Evolutionary conservation across 2,888 invertebrate genomes (phyloP).

Genomic region (Cryptocheilus praepositus): DNA sequence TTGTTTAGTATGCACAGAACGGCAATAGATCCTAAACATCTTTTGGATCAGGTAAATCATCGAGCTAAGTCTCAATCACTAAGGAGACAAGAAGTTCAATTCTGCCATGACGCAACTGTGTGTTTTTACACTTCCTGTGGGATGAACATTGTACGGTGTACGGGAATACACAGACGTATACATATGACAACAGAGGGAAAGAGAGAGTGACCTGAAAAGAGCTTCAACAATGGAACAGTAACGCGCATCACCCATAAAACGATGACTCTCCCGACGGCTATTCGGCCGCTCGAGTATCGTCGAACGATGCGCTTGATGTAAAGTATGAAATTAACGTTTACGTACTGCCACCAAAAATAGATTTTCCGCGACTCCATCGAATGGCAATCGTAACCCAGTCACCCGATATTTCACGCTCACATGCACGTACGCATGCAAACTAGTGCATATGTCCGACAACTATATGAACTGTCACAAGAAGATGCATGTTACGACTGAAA

Average conservation of each 20-base stretch:
- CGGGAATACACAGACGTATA: not conserved
- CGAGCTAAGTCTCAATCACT: too few relatives aligned
- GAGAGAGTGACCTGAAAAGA: not conserved
- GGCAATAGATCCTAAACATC: too few relatives aligned
- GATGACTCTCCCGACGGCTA: constrained; percentile 36
- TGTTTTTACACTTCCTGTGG: too few relatives aligned
- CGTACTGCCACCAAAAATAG: constrained; percentile 34
- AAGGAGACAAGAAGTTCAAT: too few relatives aligned
- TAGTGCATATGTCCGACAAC: not conserved
- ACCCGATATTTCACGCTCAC: too few relatives aligned
- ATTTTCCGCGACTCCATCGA: constrained; percentile 20
- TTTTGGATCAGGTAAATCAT: too few relatives aligned
- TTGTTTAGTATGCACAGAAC: too few relatives aligned
- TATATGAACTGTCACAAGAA: not conserved
- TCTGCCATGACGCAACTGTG: too few relatives aligned
- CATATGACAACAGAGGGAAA: not conserved
- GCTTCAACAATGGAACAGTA: constrained; percentile 26
- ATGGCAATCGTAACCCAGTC: constrained; percentile 2
- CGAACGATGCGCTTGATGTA: constrained; percentile 35
- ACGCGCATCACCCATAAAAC: constrained; percentile 30
- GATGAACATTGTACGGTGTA: too few relatives aligned
- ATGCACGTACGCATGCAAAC: not conserved
- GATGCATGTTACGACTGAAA: not conserved
- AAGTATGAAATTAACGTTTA: constrained; percentile 59
- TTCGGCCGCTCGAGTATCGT: constrained; percentile 17